Evolutionary conservation across 2,888 invertebrate genomes (phyloP), one percentile per base, ranked within the genome.

Genomic region (Lagria hirta): DNA sequence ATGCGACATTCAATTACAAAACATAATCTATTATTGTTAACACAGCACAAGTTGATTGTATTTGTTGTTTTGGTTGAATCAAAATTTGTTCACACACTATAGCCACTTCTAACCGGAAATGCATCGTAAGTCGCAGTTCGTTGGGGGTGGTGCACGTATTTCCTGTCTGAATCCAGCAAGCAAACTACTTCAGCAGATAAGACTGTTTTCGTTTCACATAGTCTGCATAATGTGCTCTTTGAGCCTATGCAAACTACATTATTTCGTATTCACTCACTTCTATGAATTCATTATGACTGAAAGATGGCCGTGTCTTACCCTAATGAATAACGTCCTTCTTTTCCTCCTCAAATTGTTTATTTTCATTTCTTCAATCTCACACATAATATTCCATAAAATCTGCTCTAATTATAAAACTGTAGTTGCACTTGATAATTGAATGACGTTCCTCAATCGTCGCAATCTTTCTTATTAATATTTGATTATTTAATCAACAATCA

Each of bases 161-260:
- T 14, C 20, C 14, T 17, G 17, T 27, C 40, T 33, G 33, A 23
- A 33, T 43, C 43, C 43, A 37, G 43, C 43, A 22, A 32, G 36
- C 30, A 43, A 47, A 35, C 47, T 40, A 43, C 45, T 40, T 33
- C 32, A 30, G 17, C 36, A 56, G 56, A 56, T 56, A 56, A 55
- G 49, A 47, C 47, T 48, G 54, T 56, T 56, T 56, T 56, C 54
- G 48, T 56, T 56, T 53, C 54, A 49, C 56, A 56, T 54, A 48
- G 45, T 51, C 38, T 40, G 50, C 54, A 56, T 55, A 56, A 55
- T 55, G 51, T 40, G 45, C 48, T 51, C 53, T 56, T 56, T 53
- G 43, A 47, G 54, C 51, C 52, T 56, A 56, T 52, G 52, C 54
- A 55, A 54, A 54, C 52, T 52, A 48, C 48, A 41, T 51, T n/a